Evolutionary conservation across 2,888 invertebrate genomes (phyloP).

Genomic region (Macroteleia sp.): DNA sequence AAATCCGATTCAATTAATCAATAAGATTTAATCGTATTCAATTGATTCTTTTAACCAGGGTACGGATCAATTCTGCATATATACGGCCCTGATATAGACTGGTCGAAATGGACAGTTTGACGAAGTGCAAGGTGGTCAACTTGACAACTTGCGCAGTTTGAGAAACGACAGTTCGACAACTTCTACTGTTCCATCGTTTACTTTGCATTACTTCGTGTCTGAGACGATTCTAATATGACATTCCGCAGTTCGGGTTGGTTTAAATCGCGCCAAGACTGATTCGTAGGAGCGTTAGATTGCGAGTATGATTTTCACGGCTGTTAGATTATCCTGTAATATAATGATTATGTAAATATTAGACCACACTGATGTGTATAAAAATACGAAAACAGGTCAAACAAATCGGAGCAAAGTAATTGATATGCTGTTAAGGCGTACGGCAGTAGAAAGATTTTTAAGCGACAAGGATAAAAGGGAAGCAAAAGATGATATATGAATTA

Average conservation of each 20-base stretch:
- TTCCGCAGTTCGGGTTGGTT: slow-evolving; percentile 66
- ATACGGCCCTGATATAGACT: too few species aligned
- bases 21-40: too few species aligned
- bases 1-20: too few species aligned
- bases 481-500: slow-evolving; percentile 47
- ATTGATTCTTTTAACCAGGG: too few species aligned
- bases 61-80: too few species aligned
- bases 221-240: slow-evolving; percentile 57
- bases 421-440: slow-evolving; percentile 48
- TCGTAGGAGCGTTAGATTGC: slow-evolving; percentile 60
- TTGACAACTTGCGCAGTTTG: too few species aligned
- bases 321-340: slow-evolving; percentile 76
- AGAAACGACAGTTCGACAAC: too few species aligned
- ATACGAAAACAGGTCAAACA: slow-evolving; percentile 59
- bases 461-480: slow-evolving; percentile 8
- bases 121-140: too few species aligned
- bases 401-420: slow-evolving; percentile 55
- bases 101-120: too few species aligned
- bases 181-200: slow-evolving; percentile 1
- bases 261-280: slow-evolving; percentile 61
- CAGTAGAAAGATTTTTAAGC: slow-evolving; percentile 54
- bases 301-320: slow-evolving; percentile 55
- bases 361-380: slow-evolving; percentile 75
- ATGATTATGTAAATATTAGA: slow-evolving; percentile 74
- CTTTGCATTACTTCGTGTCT: slow-evolving; percentile 8